These are phyloP conservation scores for Podarcis raffonei DNA, from an alignment of 2,113 vertebrate genomes.

Conservation along the genomic window DNA sequence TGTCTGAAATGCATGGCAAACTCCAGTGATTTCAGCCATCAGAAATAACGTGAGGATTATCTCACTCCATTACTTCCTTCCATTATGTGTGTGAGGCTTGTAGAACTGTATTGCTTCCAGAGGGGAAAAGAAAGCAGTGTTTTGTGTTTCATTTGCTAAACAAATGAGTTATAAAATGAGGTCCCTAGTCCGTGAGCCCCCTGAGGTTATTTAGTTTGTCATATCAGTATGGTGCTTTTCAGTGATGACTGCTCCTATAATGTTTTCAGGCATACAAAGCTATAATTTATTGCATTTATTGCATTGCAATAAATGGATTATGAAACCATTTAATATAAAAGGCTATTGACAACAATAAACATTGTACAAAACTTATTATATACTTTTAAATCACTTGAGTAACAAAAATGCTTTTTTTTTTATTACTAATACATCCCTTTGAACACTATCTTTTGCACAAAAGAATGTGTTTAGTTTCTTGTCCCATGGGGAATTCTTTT, in stretches of 20 bases:
- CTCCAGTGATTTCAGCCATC: conserved; percentile 19
- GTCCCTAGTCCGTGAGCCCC: conserved; percentile 17
- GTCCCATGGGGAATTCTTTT: conserved; percentile 54
- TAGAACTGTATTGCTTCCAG: conserved; percentile 24
- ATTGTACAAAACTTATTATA: conserved; percentile 27
- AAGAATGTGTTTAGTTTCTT: conserved; percentile 50
- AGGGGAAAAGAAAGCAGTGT: conserved; percentile 6
- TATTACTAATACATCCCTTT: conserved; percentile 23
- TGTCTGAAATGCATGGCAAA: conserved; percentile 32
- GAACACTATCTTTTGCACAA: conserved; percentile 47
- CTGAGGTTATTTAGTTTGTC: conserved; percentile 43
- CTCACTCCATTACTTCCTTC: conserved; percentile 33
- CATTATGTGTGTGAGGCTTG: conserved; percentile 18
- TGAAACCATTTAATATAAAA: conserved; percentile 49
- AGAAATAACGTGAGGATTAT: conserved; percentile 29
- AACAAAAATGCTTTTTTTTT: conserved; percentile 49
- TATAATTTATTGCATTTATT: conserved; percentile 5
- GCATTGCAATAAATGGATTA: conserved; percentile 36
- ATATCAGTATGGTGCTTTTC: conserved; percentile 41
- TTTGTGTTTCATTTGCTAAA: conserved; percentile 14
- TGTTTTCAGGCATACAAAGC: conserved; percentile 11
- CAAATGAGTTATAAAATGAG: conserved; percentile 26
- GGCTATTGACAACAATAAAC: conserved; percentile 27
- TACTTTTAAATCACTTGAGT: conserved; percentile 56
- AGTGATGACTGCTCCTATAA: neutral